A percentile compares a stretch with the other conserved stretches of the same genome.
Conservation (phyloP, 2,113 vertebrate species). For the Microcebus jonahi region DNA sequence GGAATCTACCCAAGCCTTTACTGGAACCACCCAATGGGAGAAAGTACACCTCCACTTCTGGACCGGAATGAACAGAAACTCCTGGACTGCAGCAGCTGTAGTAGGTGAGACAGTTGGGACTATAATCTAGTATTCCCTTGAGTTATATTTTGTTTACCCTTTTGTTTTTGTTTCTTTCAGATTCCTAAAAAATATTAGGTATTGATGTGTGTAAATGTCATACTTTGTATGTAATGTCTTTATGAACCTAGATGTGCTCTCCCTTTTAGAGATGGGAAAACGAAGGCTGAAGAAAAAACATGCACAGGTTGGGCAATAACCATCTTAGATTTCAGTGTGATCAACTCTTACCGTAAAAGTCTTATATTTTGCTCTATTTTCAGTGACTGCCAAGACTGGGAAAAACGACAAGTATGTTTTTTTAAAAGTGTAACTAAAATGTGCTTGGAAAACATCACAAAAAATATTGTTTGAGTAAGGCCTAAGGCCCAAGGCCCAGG, state of each 20-base stretch:
- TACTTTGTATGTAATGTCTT: neutral
- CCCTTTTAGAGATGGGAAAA: constrained; percentile 12
- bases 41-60: neutral
- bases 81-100: neutral
- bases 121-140: neutral
- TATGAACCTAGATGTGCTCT: neutral
- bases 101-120: neutral
- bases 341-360: neutral
- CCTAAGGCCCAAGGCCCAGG: neutral
- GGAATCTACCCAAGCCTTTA: neutral
- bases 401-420: constrained; percentile 41
- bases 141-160: neutral
- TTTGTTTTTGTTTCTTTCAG: neutral
- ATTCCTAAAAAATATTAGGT: constrained; percentile 11
- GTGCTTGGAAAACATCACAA: constrained; percentile 12
- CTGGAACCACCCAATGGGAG: neutral
- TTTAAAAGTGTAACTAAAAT: constrained; percentile 50
- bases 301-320: neutral
- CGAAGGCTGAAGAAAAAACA: neutral
- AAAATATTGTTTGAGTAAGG: constrained; percentile 37
- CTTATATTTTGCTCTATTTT: constrained; percentile 35
- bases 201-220: neutral
- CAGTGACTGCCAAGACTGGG: neutral
- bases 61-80: neutral
- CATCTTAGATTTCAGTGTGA: neutral